Evolutionary conservation across 2,113 vertebrate species (phyloP).

Genomic region (Eulemur macaco): DNA sequence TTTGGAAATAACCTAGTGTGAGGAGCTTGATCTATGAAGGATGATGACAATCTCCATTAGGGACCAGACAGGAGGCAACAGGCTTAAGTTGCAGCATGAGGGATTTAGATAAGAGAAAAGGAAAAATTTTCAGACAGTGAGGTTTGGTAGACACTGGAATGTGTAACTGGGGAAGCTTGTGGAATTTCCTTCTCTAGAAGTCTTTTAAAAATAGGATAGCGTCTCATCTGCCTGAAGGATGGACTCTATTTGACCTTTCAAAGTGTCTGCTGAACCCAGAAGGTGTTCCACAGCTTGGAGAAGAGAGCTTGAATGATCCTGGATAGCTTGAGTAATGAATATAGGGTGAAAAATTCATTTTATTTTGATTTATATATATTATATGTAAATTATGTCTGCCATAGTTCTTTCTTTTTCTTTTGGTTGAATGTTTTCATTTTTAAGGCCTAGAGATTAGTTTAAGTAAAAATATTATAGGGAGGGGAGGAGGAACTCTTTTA

Average conservation of each 20-base stretch:
- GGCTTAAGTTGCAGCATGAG: slow-evolving; percentile 42
- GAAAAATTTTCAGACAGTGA: slow-evolving; percentile 68
- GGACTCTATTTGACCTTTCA: slow-evolving; percentile 73
- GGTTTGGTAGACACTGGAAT: slow-evolving; percentile 68
- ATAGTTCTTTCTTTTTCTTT: background rate
- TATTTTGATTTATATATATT: background rate
- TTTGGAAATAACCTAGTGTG: background rate
- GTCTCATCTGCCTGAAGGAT: slow-evolving; percentile 63
- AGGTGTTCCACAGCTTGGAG: background rate
- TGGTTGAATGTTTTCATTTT: slow-evolving; percentile 43
- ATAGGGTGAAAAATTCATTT: background rate
- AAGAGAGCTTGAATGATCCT: background rate
- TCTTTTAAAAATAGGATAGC: slow-evolving; percentile 70
- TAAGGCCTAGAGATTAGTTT: slow-evolving; percentile 49
- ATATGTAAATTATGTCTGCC: background rate
- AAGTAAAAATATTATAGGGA: slow-evolving; percentile 10
- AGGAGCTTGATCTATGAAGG: background rate
- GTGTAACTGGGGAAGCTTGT: slow-evolving; percentile 47
- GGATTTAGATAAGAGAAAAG: slow-evolving; percentile 74
- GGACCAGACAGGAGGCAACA: slow-evolving; percentile 41
- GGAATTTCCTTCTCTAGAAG: slow-evolving; percentile 75
- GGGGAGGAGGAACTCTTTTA: slow-evolving; percentile 28
- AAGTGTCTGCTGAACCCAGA: background rate
- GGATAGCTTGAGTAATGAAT: background rate
- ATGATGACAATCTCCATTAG: background rate